A percentile compares a stretch with the other conserved stretches of the same genome.
Evolutionary conservation across 37 sponge, comb jelly and placozoan species (phyloP).

Genomic region (Halichondria panicea): DNA sequence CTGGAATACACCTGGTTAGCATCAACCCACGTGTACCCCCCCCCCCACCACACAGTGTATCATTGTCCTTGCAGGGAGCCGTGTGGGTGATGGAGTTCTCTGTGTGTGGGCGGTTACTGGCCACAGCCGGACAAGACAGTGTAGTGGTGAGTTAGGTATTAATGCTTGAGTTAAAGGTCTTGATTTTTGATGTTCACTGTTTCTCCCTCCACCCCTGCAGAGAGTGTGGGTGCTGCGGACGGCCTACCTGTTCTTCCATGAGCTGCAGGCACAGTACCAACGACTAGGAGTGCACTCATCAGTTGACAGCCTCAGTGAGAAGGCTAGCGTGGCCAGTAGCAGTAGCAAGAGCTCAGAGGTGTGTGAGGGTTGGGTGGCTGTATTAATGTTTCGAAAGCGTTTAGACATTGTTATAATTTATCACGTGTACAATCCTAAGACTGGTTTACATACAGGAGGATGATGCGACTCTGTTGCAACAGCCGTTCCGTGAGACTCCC

Average conservation of each 20-base stretch:
- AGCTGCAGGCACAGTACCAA: slow-evolving; percentile 73
- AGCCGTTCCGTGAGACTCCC: slow-evolving; percentile 75
- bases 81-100: slow-evolving; percentile 88
- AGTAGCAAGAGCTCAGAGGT: slow-evolving; percentile 57
- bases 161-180: too few species aligned
- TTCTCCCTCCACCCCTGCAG: slow-evolving; percentile 26
- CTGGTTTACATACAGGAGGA: slow-evolving; percentile 34
- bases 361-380: background rate
- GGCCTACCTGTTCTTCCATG: slow-evolving; percentile 73
- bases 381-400: background rate
- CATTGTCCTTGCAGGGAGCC: slow-evolving; percentile 54
- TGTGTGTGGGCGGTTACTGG: slow-evolving; percentile 81
- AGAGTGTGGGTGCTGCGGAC: slow-evolving; percentile 80
- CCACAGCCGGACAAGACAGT: slow-evolving; percentile 87
- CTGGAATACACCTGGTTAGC: slow-evolving; percentile 44
- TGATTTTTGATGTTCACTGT: background rate
- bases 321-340: slow-evolving; percentile 48
- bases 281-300: slow-evolving; percentile 70
- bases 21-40: background rate
- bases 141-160: slow-evolving; percentile 77
- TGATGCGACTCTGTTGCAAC: slow-evolving; percentile 23
- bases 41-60: background rate
- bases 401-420: background rate
- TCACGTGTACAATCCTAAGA: background rate
- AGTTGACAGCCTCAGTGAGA: slow-evolving; percentile 63